These are phyloP conservation scores for Astropecten irregularis DNA, from an alignment of 53 echinoderm and acorn worm species.

Conservation along the genomic window DNA sequence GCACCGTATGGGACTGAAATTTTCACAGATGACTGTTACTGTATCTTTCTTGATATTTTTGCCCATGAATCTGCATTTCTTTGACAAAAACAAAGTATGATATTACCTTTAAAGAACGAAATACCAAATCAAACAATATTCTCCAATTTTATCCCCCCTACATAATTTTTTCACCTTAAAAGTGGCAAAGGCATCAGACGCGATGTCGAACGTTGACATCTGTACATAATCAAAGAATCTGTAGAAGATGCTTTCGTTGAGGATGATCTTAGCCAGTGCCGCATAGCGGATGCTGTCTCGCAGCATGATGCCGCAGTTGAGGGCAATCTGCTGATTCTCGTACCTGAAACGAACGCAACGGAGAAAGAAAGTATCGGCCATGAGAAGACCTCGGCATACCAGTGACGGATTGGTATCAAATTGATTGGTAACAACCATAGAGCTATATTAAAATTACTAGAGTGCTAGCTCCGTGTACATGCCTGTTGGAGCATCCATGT, in stretches of 20 bases:
- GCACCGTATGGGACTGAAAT: too few relatives aligned
- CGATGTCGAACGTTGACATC: slow-evolving; percentile 94
- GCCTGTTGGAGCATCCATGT: background rate
- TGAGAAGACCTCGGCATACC: background rate
- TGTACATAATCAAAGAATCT: slow-evolving; percentile 82
- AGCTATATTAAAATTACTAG: too few relatives aligned
- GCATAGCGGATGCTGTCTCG: slow-evolving; percentile 80
- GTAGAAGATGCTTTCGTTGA: slow-evolving; percentile 67
- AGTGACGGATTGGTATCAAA: background rate
- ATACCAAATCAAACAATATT: too few relatives aligned
- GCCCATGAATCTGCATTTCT: too few relatives aligned
- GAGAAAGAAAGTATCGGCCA: background rate
- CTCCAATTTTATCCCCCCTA: too few relatives aligned
- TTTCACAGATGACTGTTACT: too few relatives aligned
- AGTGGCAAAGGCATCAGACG: slow-evolving; percentile 97
- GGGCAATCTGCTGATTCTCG: slow-evolving; percentile 79
- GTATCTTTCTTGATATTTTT: too few relatives aligned
- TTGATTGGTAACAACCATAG: too few relatives aligned
- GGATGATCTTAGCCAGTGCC: slow-evolving; percentile 73
- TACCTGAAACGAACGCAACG: slow-evolving; percentile 58
- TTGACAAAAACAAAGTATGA: too few relatives aligned
- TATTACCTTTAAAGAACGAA: too few relatives aligned
- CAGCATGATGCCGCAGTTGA: slow-evolving; percentile 93
- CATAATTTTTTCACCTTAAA: slow-evolving; percentile 74
- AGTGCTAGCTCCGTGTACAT: background rate